These are phyloP conservation scores for Abrostola triplasia DNA, from an alignment of 2,888 invertebrate genomes.

Conservation along the genomic window DNA sequence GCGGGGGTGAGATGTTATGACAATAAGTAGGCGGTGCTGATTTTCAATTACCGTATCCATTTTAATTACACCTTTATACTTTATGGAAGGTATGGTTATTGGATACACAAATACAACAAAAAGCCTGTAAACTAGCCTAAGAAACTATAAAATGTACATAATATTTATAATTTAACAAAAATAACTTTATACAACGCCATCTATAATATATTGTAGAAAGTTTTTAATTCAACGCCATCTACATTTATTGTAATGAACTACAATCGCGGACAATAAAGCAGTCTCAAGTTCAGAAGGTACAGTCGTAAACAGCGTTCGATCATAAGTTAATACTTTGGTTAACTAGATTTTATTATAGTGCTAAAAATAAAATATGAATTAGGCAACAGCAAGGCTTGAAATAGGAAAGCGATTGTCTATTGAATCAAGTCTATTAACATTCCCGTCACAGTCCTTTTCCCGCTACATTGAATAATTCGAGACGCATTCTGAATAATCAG, in stretches of 20 bases:
- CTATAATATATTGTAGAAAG: conserved; percentile 58
- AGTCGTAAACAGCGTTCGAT: not conserved
- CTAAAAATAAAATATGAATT: conserved; percentile 43
- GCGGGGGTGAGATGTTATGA: conserved; percentile 60
- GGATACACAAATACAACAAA: too few species aligned
- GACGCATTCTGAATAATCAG: conserved; percentile 69
- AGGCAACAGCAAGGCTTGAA: conserved; percentile 46
- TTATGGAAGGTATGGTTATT: not conserved
- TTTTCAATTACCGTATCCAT: conserved; percentile 56
- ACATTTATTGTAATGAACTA: conserved; percentile 62
- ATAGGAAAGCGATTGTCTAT: conserved; percentile 65
- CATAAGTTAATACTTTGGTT: not conserved
- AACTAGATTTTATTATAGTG: conserved; percentile 4
- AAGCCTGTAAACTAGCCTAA: too few species aligned
- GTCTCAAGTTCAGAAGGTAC: conserved; percentile 14
- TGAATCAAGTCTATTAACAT: conserved; percentile 64
- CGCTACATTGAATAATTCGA: conserved; percentile 73
- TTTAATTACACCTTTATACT: conserved; percentile 30
- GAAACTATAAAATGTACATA: too few species aligned
- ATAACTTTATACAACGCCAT: conserved; percentile 54
- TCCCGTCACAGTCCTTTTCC: conserved; percentile 65
- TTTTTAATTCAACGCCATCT: conserved; percentile 70
- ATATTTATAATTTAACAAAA: too few species aligned
- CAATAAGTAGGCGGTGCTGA: conserved; percentile 60
- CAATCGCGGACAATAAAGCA: conserved; percentile 11